These are phyloP conservation scores for Equus quagga DNA, from an alignment of 2,113 vertebrate genomes.

Conservation along the genomic window DNA sequence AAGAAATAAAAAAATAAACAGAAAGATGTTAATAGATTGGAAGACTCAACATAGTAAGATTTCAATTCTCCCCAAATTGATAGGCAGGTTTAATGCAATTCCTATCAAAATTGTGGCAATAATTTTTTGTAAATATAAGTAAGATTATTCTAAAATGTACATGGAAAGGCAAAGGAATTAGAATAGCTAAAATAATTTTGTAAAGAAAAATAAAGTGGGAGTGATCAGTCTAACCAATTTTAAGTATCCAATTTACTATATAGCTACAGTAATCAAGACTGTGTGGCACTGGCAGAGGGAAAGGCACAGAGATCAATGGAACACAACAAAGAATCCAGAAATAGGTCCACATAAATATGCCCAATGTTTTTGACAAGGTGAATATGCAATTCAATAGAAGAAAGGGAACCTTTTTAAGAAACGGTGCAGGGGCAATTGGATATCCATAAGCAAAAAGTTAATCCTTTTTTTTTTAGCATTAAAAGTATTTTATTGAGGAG, in stretches of 20 bases:
- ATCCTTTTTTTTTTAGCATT: conserved; percentile 74
- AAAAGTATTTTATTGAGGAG: conserved; percentile 82
- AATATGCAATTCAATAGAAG: neutral
- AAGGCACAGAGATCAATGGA: neutral
- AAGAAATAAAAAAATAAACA: neutral
- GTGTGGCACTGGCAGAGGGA: neutral
- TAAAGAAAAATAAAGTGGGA: conserved; percentile 19
- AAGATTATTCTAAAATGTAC: conserved; percentile 37
- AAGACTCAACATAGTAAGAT: neutral
- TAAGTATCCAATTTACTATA: neutral
- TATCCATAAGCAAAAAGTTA: neutral
- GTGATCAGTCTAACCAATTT: neutral
- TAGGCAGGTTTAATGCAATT: conserved; percentile 18
- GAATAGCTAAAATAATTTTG: conserved; percentile 45
- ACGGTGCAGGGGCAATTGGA: neutral
- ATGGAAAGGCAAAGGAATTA: neutral
- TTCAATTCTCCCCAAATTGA: neutral
- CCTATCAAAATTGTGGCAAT: neutral
- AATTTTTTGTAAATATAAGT: conserved; percentile 10
- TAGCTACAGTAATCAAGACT: neutral
- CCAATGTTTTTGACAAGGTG: neutral
- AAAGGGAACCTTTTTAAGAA: neutral
- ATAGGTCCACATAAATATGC: neutral
- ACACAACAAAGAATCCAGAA: conserved; percentile 9
- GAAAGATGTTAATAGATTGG: neutral